Base-by-base conservation (phyloP, 2,888 invertebrate species). In the Carterocephalus palaemon region DNA sequence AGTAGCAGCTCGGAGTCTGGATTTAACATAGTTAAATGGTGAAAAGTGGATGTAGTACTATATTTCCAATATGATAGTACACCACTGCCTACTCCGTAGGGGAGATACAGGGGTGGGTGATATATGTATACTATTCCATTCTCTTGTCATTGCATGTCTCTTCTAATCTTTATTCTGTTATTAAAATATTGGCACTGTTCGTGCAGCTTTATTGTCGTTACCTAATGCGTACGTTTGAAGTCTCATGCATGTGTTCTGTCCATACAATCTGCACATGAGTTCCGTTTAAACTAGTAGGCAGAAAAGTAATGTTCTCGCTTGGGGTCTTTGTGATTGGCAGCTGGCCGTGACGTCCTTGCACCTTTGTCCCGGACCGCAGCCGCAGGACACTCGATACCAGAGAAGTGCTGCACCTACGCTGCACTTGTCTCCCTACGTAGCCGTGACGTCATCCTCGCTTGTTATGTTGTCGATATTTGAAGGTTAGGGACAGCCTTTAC, bases 271-370 rank as follows among this genome's bases (percentile, higher is more conserved):
- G 6, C 6, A 24, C 24, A 10, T 24, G 9, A 24, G 10, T n/a
- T n/a, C 9, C 24, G 9, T 24, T 24, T 24, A 24, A 41, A 48
- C 46, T 47, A n/a, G n/a, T n/a, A n/a, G n/a, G n/a, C n/a, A n/a
- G n/a, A n/a, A n/a, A n/a, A n/a, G n/a, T n/a, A n/a, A n/a, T n/a
- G 48, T 45, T 29, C 31, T 28, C 10, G 20, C 16, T 32, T 6
- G n/a, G 10, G 12, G n/a, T 19, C 36, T 68, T 75, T 75, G 69
- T 76, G 52, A 46, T 37, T 40, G 53, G 48, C 53, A 56, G 47
- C 55, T 48, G 47, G 59, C 67, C 75, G 68, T 75, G 70, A 71
- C 75, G 77, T 71, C 77, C 77, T 76, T 75, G 75, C 59, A 53
- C 56, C 65, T 65, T 72, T 75, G 72, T 72, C 47, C 52, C 3